Conservation (phyloP, 2,113 vertebrate genomes). For the Cichladusa arquata region DNA sequence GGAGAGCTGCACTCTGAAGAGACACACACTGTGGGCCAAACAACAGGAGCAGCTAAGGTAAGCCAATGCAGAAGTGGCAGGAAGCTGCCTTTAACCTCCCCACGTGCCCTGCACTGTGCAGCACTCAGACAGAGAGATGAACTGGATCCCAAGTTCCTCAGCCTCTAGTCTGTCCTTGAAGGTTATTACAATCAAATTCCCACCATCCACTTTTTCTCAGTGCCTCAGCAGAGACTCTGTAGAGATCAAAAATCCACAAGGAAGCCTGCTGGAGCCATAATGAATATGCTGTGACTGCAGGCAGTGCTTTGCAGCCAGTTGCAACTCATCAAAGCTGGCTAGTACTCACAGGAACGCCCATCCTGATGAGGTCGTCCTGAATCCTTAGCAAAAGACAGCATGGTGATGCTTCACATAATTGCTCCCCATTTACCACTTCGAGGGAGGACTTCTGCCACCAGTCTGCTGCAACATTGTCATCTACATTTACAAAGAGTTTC, state of each 20-base stretch:
- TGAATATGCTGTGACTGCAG: neutral
- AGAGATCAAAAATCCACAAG: conserved; percentile 11
- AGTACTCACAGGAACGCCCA: conserved; percentile 4
- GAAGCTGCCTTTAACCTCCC: neutral
- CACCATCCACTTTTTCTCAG: neutral
- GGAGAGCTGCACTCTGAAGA: neutral
- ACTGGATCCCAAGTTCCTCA: neutral
- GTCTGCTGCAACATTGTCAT: neutral
- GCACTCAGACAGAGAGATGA: neutral
- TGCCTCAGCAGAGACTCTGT: conserved; percentile 2
- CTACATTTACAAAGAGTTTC: neutral
- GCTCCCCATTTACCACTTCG: conserved; percentile 6
- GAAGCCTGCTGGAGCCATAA: conserved; percentile 1
- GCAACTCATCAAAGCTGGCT: conserved; percentile 30
- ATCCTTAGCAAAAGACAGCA: neutral
- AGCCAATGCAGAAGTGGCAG: neutral
- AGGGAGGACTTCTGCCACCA: neutral
- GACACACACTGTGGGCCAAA: neutral
- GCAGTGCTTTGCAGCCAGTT: neutral
- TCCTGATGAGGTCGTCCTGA: conserved; percentile 1
- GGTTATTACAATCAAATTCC: neutral
- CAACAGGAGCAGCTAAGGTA: neutral
- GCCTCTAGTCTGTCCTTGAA: neutral
- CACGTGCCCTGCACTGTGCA: neutral
- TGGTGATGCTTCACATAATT: neutral